Evolutionary conservation across 2,888 invertebrate genomes (phyloP), one percentile per base, ranked within the genome.

Genomic region (Diloba caeruleocephala): DNA sequence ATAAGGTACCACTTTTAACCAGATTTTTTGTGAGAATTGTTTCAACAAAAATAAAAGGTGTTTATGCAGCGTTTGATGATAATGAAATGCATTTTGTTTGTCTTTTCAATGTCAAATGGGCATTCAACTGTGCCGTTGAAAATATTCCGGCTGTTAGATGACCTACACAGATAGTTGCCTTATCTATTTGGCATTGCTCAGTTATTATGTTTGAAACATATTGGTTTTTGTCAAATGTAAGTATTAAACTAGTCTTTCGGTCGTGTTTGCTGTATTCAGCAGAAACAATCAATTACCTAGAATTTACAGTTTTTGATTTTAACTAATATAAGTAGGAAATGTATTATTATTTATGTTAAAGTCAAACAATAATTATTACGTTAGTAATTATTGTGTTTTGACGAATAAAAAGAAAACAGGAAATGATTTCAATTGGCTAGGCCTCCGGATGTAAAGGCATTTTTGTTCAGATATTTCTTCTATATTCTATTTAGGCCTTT

Each of bases 31-130:
- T n/a, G n/a, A n/a, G 21, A 21, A 21, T 5, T 21, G 21, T 21
- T 21, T 21, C 21, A 7, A n/a, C 15, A 43, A 54, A 44, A 34
- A 51, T 25, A 53, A 43, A 41, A 44, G 23, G 9, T 52, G 48
- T 58, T 46, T 54, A 28, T 49, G 58, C 44, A 50, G 13, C 46
- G 33, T 50, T 71, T 65, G 69, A 53, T 42, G 55, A 51, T 53
- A 54, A 59, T 60, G 19, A 46, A 36, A 66, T 54, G 63, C 52
- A 64, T 60, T 63, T 46, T 63, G 62, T 68, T 71, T 68, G 77
- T 52, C 77, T 51, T 71, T 71, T 75, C 79, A 82, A 81, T 81
- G 81, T 80, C 84, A 76, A 69, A 56, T 61, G 63, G 74, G 66
- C 84, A 71, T 77, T 81, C 84, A 82, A 80, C 83, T 71, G 66